A percentile compares a stretch with the other conserved stretches of the same genome.
Evolutionary conservation across 1,140 invertebrate genomes (phyloP).

Genomic region (Pomacea maculata): DNA sequence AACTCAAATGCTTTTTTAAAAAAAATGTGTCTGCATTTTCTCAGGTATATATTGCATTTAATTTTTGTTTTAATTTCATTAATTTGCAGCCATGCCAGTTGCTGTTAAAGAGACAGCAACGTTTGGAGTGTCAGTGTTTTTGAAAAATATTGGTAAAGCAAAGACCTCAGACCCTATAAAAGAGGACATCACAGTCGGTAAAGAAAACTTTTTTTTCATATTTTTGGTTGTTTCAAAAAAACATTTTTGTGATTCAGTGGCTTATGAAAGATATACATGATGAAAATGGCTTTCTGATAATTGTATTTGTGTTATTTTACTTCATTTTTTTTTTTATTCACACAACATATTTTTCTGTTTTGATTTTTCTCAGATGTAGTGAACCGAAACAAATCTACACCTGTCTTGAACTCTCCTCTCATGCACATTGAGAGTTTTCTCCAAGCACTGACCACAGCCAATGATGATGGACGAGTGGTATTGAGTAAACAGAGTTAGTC

Average conservation of each 20-base stretch:
- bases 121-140: constrained; percentile 47
- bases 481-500: constrained; percentile 54
- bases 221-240: too few species aligned
- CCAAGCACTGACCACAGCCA: constrained; percentile 59
- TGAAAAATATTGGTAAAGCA: constrained; percentile 42
- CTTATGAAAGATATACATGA: too few species aligned
- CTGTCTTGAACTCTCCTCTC: constrained; percentile 58
- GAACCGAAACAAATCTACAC: neutral
- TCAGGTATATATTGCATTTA: too few species aligned
- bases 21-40: too few species aligned
- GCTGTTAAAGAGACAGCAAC: constrained; percentile 33
- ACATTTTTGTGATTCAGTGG: too few species aligned
- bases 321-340: neutral
- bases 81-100: constrained; percentile 10
- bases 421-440: constrained; percentile 64
- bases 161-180: constrained; percentile 19
- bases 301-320: neutral
- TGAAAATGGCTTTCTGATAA: neutral
- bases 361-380: constrained; percentile 12
- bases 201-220: neutral
- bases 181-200: constrained; percentile 10
- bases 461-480: constrained; percentile 64
- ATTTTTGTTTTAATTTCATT: neutral
- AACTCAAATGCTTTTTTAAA: too few species aligned
- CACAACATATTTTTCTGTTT: constrained; percentile 4